Base-by-base conservation (phyloP, 2,797 vertebrate species). In the Phrynocephalus vlangalii region DNA sequence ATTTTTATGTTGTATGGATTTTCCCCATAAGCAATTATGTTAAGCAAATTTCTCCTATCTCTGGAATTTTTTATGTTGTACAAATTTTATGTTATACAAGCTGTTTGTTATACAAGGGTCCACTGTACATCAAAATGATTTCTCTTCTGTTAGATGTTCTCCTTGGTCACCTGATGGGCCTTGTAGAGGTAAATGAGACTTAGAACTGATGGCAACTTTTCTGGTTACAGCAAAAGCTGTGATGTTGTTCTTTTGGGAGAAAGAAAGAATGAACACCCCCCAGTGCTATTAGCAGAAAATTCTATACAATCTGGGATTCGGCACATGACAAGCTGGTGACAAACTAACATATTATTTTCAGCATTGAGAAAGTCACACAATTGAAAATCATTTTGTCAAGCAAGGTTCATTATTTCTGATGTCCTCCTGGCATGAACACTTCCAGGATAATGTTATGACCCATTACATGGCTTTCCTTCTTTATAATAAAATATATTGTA, bases 241-340 rank as follows among this genome's bases (percentile, higher is more conserved):
- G 18, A 79, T 56, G 79, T 28, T 73, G 38, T 67, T 82, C 22
- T 87, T 33, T 48, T 66, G 38, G 63, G 33, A 68, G 79, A 33
- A 52, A n/a, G 11, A 77, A 76, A 22, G 48, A 44, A 73, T n/a
- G 13, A n/a, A 16, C 15, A 30, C 6, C 5, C 66, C 77, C 20
- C n/a, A 28, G 5, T 26, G 5, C 30, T 28, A 82, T 81, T 82
- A 82, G 70, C 38, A 50, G 38, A 82, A 75, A 38, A 4, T 76
- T 87, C 44, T 66, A 82, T 38, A 86, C 70, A 86, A 63, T 73
- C 30, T 81, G 52, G 18, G 28, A 87, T 60, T 77, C 68, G 44
- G 22, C 71, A 82, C 75, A 82, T 50, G 44, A 52, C 38, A 76
- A 76, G n/a, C 30, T 82, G 60, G 68, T 52, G 28, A 75, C 71